A percentile compares a stretch with the other conserved stretches of the same genome.
phyloP scores from a whole-genome alignment of 1,140 invertebrate species.

The Melitaea cinxia region DNA sequence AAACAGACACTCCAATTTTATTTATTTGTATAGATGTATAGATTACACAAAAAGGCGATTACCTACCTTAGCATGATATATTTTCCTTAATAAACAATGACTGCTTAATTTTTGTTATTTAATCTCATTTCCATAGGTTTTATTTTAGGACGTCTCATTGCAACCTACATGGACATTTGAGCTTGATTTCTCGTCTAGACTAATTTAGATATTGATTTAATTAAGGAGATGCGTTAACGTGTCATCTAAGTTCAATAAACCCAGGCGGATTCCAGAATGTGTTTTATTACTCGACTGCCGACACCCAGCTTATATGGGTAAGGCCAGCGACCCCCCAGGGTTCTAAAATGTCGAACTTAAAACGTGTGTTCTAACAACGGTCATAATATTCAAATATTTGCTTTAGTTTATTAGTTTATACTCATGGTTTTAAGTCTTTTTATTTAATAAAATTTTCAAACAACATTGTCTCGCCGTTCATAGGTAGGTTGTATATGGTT shows the following conservation, averaged over 20 bases:
- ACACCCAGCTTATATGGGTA: conserved; percentile 1
- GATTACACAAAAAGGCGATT: too few species aligned
- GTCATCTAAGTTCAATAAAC: conserved; percentile 27
- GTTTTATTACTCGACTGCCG: conserved; percentile 16
- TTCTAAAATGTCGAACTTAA: conserved; percentile 16
- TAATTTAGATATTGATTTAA: background rate
- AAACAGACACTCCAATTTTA: too few species aligned
- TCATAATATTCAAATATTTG: background rate
- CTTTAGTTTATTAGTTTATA: background rate
- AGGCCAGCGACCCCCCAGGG: conserved; percentile 25
- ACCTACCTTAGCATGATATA: too few species aligned
- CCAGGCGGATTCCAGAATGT: conserved; percentile 4
- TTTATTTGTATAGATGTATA: too few species aligned
- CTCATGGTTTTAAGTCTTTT: background rate
- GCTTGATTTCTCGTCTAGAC: background rate
- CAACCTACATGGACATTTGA: background rate
- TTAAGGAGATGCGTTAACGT: background rate
- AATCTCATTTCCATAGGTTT: too few species aligned
- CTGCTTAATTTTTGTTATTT: too few species aligned
- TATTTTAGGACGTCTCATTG: too few species aligned
- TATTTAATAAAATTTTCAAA: too few species aligned
- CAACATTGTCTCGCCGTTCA: too few species aligned
- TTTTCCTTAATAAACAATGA: too few species aligned
- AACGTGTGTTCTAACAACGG: conserved; percentile 11
- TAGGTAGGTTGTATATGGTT: too few species aligned